Evolutionary conservation across 2,113 vertebrate genomes (phyloP).

Genomic region (Excalfactoria chinensis): DNA sequence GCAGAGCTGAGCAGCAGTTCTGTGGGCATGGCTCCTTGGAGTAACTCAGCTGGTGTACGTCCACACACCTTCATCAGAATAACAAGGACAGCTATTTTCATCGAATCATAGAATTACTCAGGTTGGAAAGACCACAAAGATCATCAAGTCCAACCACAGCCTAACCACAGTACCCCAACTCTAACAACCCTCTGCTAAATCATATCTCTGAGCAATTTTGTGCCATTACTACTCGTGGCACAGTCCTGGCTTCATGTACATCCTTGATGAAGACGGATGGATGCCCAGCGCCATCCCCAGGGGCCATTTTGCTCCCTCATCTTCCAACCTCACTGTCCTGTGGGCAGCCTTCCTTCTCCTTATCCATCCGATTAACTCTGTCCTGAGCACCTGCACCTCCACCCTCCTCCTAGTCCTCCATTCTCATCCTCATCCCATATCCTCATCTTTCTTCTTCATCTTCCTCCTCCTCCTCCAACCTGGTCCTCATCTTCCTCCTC

Average conservation of each 20-base stretch:
- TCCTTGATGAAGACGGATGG: background rate
- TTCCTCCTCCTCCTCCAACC: no score
- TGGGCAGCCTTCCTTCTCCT: background rate
- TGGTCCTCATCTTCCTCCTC: no score
- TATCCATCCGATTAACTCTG: background rate
- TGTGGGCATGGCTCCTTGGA: fast-evolving
- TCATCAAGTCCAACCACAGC: no score
- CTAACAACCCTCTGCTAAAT: no score
- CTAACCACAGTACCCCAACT: no score
- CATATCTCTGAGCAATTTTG: background rate
- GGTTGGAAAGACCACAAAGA: no score
- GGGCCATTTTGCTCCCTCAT: background rate
- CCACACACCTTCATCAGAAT: background rate
- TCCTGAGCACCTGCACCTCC: background rate
- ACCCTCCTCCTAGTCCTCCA: no score
- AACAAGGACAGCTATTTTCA: no score
- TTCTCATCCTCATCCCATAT: no score
- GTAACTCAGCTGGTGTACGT: fast-evolving
- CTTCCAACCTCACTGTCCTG: background rate
- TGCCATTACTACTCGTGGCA: background rate
- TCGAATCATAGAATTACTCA: no score
- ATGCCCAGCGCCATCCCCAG: no score
- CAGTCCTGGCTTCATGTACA: background rate
- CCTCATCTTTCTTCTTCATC: no score
- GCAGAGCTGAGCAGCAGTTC: fast-evolving